phyloP scores from a whole-genome alignment of 1,140 invertebrate species.

The Aphelinus certus region DNA sequence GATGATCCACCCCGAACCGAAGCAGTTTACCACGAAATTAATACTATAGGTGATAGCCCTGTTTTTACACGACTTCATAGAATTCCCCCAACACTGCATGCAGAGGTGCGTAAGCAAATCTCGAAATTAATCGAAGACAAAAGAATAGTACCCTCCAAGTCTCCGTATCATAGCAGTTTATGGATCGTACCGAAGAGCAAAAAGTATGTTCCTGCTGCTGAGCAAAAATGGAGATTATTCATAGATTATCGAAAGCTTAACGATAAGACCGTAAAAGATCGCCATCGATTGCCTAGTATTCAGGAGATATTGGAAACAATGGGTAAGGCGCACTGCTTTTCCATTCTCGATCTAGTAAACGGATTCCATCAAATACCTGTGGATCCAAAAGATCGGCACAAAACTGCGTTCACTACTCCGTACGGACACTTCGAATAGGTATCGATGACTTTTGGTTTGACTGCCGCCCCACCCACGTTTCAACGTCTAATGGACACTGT shows the following conservation, averaged over 20 bases:
- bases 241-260: conserved; percentile 44
- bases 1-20: no score
- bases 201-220: conserved; percentile 51
- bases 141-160: conserved; percentile 51
- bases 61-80: no score
- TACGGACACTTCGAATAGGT: conserved; percentile 54
- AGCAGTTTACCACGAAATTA: no score
- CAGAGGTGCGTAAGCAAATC: conserved; percentile 20
- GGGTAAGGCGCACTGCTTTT: conserved; percentile 35
- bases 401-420: conserved; percentile 57
- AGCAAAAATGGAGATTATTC: conserved; percentile 46
- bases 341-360: conserved; percentile 30
- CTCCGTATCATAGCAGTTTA: conserved; percentile 50
- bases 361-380: conserved; percentile 67
- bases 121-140: conserved; percentile 41
- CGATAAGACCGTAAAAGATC: conserved; percentile 39
- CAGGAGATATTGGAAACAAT: conserved; percentile 38
- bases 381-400: conserved; percentile 51
- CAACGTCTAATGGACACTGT: conserved; percentile 56
- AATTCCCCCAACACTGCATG: neutral
- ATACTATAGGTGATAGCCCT: no score
- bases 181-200: conserved; percentile 52
- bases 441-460: conserved; percentile 57
- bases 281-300: conserved; percentile 40
- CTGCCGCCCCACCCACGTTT: conserved; percentile 53